Conservation (phyloP, 2,888 invertebrate genomes). For the Helicoverpa assulta region DNA sequence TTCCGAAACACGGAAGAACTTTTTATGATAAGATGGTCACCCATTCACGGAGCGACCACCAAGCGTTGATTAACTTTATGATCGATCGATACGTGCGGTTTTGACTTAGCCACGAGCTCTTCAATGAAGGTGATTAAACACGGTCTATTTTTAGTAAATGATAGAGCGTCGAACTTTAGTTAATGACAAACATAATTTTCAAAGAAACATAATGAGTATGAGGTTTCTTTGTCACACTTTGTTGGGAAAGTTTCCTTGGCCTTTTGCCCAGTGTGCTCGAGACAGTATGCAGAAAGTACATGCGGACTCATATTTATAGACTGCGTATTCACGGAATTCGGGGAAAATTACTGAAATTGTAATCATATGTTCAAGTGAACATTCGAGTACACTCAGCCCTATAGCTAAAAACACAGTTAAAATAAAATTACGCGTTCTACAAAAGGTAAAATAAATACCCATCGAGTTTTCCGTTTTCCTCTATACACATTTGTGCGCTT, state of each 20-base stretch:
- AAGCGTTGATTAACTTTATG: no score
- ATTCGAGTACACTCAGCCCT: no score
- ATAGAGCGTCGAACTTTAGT: constrained; percentile 1
- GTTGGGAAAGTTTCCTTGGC: constrained; percentile 65
- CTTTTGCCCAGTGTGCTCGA: constrained; percentile 59
- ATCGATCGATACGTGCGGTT: no score
- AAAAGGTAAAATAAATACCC: no score
- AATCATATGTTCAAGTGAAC: constrained; percentile 8
- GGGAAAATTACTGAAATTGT: constrained; percentile 19
- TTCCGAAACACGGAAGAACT: no score
- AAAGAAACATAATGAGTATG: constrained; percentile 18
- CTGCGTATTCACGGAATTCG: constrained; percentile 46
- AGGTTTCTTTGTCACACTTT: constrained; percentile 34
- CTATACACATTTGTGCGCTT: not conserved
- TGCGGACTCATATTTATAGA: constrained; percentile 58
- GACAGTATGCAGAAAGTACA: constrained; percentile 58
- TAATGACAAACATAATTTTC: constrained; percentile 13
- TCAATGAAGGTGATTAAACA: not conserved
- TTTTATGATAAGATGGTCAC: no score
- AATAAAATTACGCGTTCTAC: no score
- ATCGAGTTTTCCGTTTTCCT: not conserved
- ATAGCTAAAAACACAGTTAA: no score
- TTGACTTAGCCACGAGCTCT: no score
- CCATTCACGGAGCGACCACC: no score
- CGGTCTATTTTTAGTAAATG: constrained; percentile 10